Evolutionary conservation across 2,797 vertebrate species (phyloP).

Genomic region (Coregonus sp.): DNA sequence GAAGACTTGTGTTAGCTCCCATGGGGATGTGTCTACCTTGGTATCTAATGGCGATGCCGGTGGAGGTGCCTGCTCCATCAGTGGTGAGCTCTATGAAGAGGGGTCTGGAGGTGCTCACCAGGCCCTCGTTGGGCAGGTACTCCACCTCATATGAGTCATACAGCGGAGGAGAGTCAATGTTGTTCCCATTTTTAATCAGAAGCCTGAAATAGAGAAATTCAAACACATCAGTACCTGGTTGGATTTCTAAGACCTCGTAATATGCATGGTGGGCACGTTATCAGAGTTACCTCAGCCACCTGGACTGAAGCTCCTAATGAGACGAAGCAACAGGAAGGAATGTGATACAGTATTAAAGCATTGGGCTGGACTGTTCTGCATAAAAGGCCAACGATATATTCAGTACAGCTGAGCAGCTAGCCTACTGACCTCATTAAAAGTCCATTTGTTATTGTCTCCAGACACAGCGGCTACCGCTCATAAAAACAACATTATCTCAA

Average conservation of each 20-base stretch:
- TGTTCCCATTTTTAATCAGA: slow-evolving; percentile 89
- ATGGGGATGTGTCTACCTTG: slow-evolving; percentile 78
- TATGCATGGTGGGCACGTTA: background rate
- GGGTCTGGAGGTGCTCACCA: slow-evolving; percentile 80
- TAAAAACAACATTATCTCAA: slow-evolving; percentile 41
- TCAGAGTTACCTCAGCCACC: no score
- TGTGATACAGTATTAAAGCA: background rate
- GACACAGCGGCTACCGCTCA: slow-evolving; percentile 36
- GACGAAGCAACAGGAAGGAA: no score
- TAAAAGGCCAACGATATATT: slow-evolving; percentile 37
- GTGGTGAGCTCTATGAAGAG: slow-evolving; percentile 90
- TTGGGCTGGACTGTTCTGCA: background rate
- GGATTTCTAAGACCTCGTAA: background rate
- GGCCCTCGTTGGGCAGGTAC: slow-evolving; percentile 91
- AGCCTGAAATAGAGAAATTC: slow-evolving; percentile 67
- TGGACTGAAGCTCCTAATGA: no score
- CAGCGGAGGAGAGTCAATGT: slow-evolving; percentile 80
- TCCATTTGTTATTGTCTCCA: slow-evolving; percentile 32
- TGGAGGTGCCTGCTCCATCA: slow-evolving; percentile 84
- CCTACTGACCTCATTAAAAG: slow-evolving; percentile 44
- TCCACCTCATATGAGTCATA: slow-evolving; percentile 95
- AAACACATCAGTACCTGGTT: background rate
- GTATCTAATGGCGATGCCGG: slow-evolving; percentile 86
- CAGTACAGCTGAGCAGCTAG: slow-evolving; percentile 37
- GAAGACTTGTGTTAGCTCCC: background rate